A percentile compares a stretch with the other conserved stretches of the same genome.
phyloP scores from a whole-genome alignment of 2,888 invertebrate genomes.

The Philonicus albiceps region DNA sequence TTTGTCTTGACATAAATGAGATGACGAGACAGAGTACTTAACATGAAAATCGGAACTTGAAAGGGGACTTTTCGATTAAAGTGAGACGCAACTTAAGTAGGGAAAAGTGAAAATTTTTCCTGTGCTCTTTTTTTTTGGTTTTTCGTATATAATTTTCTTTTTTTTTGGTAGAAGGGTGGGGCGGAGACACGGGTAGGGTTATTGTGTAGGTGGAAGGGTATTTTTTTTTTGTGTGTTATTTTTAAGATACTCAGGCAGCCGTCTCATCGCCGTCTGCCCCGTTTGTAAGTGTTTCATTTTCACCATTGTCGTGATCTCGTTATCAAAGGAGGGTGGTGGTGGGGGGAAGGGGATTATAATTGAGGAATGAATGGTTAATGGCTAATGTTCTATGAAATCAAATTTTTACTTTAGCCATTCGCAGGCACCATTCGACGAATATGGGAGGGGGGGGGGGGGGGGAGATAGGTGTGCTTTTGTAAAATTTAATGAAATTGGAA shows the following conservation, averaged over 20 bases:
- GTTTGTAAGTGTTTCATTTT: too few species aligned
- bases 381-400: neutral
- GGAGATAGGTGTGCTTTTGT: too few species aligned
- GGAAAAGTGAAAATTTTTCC: conserved; percentile 12
- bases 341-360: too few species aligned
- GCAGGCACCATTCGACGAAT: too few species aligned
- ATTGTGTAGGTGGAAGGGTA: neutral
- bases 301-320: too few species aligned
- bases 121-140: neutral
- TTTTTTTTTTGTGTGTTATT: too few species aligned
- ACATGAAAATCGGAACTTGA: conserved; percentile 42
- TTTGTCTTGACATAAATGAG: conserved; percentile 41
- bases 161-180: neutral
- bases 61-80: conserved; percentile 33
- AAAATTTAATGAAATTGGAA: too few species aligned
- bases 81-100: neutral
- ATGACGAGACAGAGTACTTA: conserved; percentile 42
- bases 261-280: neutral
- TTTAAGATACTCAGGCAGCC: too few species aligned
- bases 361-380: neutral
- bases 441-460: too few species aligned
- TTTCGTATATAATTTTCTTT: neutral
- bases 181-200: neutral
- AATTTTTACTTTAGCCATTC: neutral
- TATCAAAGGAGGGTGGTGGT: too few species aligned